phyloP scores from a whole-genome alignment of 2,113 vertebrate species.

The Noctilio leporinus region DNA sequence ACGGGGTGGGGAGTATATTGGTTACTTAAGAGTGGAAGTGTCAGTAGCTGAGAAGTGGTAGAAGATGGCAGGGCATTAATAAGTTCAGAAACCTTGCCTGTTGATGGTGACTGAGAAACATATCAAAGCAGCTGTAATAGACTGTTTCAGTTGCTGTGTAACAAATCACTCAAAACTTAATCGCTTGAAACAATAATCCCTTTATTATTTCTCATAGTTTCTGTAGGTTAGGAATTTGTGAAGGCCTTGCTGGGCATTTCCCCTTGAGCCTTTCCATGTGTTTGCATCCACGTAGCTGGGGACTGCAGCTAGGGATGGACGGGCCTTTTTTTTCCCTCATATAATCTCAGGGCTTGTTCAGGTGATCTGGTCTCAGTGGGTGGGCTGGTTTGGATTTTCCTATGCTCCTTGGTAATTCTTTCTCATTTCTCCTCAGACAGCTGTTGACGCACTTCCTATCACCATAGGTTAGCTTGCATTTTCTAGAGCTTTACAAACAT shows the following conservation, averaged over 20 bases:
- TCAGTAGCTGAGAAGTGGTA: not conserved
- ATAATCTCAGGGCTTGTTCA: not conserved
- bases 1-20: not conserved
- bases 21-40: not conserved
- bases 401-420: not conserved
- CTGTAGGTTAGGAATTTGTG: not conserved
- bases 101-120: not conserved
- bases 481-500: not conserved
- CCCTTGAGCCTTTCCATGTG: not conserved
- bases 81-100: not conserved
- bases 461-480: not conserved
- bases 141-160: not conserved
- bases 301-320: not conserved
- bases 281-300: not conserved
- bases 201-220: not conserved
- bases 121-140: not conserved
- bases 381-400: not conserved
- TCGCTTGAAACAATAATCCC: not conserved
- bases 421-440: not conserved
- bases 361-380: not conserved
- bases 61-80: not conserved
- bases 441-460: not conserved
- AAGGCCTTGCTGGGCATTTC: not conserved
- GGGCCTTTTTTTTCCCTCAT: not conserved
- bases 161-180: not conserved